Percentiles rank a stretch among this genome's conserved stretches.
phyloP scores from a whole-genome alignment of 2,797 vertebrate species.

The Lepilemur ruficaudatus region DNA sequence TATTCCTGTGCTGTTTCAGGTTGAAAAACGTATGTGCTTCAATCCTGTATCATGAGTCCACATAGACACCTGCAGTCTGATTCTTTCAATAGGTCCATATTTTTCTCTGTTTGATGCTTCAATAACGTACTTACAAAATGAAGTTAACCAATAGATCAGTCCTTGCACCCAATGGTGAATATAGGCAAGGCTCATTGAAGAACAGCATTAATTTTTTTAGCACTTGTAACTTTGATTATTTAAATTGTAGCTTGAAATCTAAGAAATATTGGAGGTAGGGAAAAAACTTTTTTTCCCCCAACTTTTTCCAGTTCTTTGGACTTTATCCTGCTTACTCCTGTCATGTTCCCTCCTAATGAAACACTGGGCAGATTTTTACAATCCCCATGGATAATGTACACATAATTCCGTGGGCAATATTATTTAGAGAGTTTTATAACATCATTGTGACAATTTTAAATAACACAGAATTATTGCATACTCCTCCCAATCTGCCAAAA shows the following conservation, averaged over 20 bases:
- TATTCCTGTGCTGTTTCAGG: background rate
- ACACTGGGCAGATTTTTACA: background rate
- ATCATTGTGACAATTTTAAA: background rate
- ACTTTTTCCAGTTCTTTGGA: background rate
- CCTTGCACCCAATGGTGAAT: background rate
- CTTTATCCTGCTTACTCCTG: background rate
- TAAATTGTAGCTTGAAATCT: background rate
- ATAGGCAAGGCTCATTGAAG: background rate
- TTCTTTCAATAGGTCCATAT: background rate
- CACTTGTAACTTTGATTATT: background rate
- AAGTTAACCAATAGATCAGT: background rate
- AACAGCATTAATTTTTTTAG: background rate
- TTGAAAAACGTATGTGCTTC: background rate
- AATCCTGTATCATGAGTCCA: background rate
- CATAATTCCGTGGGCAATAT: background rate
- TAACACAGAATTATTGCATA: background rate
- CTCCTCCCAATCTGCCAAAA: background rate
- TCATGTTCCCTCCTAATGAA: background rate
- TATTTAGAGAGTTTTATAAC: slow-evolving; percentile 44
- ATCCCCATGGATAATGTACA: background rate
- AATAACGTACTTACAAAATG: background rate
- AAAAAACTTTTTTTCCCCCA: background rate
- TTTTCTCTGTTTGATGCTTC: background rate
- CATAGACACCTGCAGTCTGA: background rate
- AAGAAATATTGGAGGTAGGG: background rate